Conservation (phyloP, 1,140 invertebrate genomes). For the Lanistes nyassanus region DNA sequence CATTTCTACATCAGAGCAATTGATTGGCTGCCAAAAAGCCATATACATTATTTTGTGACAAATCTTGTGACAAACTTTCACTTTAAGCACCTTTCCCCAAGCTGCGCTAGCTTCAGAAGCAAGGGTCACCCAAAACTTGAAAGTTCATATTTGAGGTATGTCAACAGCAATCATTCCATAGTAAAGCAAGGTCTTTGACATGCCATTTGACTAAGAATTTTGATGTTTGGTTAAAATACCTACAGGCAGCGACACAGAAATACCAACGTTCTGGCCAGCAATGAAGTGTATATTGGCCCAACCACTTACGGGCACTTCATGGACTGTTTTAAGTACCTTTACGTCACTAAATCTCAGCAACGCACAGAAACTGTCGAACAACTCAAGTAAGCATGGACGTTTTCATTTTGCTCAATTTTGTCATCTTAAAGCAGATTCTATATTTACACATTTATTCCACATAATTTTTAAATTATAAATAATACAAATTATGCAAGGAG, state of each 20-base stretch:
- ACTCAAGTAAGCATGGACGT: slow-evolving; percentile 57
- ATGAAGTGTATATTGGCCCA: slow-evolving; percentile 64
- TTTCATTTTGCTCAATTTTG: neutral
- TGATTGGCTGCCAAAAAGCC: too few species aligned
- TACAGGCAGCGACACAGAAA: slow-evolving; percentile 53
- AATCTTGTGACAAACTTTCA: too few species aligned
- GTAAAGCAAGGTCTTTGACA: neutral
- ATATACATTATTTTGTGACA: too few species aligned
- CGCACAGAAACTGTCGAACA: slow-evolving; percentile 59
- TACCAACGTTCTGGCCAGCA: slow-evolving; percentile 44
- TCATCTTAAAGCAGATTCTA: too few species aligned
- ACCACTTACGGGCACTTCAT: slow-evolving; percentile 62
- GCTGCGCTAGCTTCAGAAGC: too few species aligned
- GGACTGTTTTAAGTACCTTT: slow-evolving; percentile 62
- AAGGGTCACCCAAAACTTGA: too few species aligned
- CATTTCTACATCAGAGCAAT: too few species aligned
- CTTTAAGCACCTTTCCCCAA: too few species aligned
- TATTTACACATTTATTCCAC: neutral
- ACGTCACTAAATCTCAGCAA: slow-evolving; percentile 57
- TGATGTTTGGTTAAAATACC: neutral
- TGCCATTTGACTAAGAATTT: too few species aligned
- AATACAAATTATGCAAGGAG: too few species aligned
- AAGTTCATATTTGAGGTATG: too few species aligned
- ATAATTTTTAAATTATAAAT: neutral
- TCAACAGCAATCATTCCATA: too few species aligned